Evolutionary conservation across 2,888 invertebrate species (phyloP), one percentile per base, ranked within the genome.

Genomic region (Nemurella pictetii): DNA sequence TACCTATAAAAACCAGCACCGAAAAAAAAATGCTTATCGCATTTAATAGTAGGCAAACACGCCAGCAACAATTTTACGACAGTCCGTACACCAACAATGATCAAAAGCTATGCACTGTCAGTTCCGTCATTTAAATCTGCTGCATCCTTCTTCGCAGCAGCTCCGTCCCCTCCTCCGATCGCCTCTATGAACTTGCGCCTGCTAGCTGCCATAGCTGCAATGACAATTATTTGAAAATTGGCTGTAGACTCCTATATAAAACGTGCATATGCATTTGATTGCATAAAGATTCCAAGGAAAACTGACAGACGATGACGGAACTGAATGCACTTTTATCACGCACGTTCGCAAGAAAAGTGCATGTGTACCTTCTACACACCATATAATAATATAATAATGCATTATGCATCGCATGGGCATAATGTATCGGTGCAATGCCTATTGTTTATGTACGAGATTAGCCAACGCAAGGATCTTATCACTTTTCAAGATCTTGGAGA

Each of bases 341-440:
- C 75, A 75, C 28, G n/a, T n/a, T 27, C 26, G 75, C 75, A 75
- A 75, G 75, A 75, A 27, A 75, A 75, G 75, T 75, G 75, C 75
- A 75, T 25, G 15, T 7, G 55, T 20, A 55, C 20, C 15, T 20
- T 15, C 55, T 20, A 55, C 20, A 55, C 55, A 20, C 55, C 20
- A 55, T 55, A 55, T 55, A 55, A 55, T 20, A 55, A 55, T 55
- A 55, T 55, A 55, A 55, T 55, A 55, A 55, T 55, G 55, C 55
- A 55, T 55, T 15, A 55, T 55, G 55, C 55, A 55, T 55, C 55
- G 55, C 55, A 55, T 55, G 55, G 1, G 55, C 12, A 55, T 55
- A 55, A 55, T 20, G 32, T 32, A 32, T 32, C 32, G 32, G 32
- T 75, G 75, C 75, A 75, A 27, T 75, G 12, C 75, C 28, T 28